Percentiles rank a stretch among this genome's conserved stretches.
Conservation (phyloP, 2,888 invertebrate genomes). For the Erebia epiphron region DNA sequence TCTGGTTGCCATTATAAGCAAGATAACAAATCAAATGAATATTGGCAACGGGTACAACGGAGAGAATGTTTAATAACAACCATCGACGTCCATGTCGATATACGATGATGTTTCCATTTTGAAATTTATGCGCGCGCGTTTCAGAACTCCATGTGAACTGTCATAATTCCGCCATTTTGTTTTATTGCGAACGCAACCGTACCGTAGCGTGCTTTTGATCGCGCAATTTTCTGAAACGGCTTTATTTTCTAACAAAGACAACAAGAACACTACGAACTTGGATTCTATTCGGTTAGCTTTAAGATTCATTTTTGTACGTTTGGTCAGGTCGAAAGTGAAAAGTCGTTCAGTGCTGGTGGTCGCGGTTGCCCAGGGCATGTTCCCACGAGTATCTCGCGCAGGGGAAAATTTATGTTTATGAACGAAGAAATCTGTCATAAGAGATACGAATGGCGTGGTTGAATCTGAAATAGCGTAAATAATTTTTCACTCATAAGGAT, state of each 20-base stretch:
- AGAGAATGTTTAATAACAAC: constrained; percentile 42
- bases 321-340: constrained; percentile 71
- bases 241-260: constrained; percentile 66
- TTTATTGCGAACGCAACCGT: constrained; percentile 66
- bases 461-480: constrained; percentile 77
- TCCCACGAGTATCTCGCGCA: constrained; percentile 78
- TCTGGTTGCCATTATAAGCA: constrained; percentile 39
- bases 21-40: constrained; percentile 41
- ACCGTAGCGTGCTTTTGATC: constrained; percentile 51
- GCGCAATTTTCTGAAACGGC: constrained; percentile 71
- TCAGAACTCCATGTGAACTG: constrained; percentile 51
- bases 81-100: constrained; percentile 51
- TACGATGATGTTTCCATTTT: constrained; percentile 64
- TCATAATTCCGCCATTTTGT: constrained; percentile 64
- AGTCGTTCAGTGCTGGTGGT: constrained; percentile 77
- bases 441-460: constrained; percentile 73
- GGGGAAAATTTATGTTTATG: constrained; percentile 81
- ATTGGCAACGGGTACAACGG: constrained; percentile 41
- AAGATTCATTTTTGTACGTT: constrained; percentile 52
- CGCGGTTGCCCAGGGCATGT: constrained; percentile 67
- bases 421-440: constrained; percentile 81
- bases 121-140: constrained; percentile 63
- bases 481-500: constrained; percentile 69
- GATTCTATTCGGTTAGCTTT: constrained; percentile 37
- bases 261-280: constrained; percentile 36